These are phyloP conservation scores for mouse (Mus musculus) DNA, from an alignment of 2,113 vertebrate species.

Conservation along the genomic window DNA sequence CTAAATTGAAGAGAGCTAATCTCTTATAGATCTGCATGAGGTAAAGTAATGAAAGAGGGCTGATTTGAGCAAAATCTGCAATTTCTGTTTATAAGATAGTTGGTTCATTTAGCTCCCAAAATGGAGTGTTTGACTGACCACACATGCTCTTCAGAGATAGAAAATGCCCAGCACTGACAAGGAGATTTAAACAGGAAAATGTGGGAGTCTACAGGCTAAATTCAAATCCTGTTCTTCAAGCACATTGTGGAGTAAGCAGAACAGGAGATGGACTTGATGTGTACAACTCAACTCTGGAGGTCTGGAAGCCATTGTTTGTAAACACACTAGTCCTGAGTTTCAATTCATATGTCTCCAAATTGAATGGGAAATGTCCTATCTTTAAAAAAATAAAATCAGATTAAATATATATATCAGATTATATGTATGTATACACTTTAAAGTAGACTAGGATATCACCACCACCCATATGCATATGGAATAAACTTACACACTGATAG, in stretches of 20 bases:
- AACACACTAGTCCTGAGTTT: not conserved
- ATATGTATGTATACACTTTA: not conserved
- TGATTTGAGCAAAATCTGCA: not conserved
- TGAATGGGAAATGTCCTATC: not conserved
- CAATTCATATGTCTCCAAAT: not conserved
- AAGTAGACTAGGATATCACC: not conserved
- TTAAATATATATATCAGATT: not conserved
- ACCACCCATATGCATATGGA: not conserved
- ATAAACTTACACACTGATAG: not conserved
- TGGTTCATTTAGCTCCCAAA: not conserved
- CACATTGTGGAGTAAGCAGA: too few species aligned
- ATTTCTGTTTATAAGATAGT: not conserved
- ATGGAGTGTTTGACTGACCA: not conserved
- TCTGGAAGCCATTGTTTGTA: not conserved
- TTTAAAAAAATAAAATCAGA: not conserved
- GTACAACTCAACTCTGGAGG: too few species aligned
- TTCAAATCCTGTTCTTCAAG: not conserved
- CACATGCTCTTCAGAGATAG: not conserved
- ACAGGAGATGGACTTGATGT: not conserved
- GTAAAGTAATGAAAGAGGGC: not conserved
- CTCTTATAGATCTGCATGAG: not conserved
- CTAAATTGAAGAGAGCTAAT: not conserved
- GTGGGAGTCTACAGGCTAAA: not conserved
- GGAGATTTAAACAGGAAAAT: not conserved
- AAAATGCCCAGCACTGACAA: not conserved